These are phyloP conservation scores for Muricea muricata DNA, from an alignment of 92 coral and sea anemone genomes.

Conservation along the genomic window DNA sequence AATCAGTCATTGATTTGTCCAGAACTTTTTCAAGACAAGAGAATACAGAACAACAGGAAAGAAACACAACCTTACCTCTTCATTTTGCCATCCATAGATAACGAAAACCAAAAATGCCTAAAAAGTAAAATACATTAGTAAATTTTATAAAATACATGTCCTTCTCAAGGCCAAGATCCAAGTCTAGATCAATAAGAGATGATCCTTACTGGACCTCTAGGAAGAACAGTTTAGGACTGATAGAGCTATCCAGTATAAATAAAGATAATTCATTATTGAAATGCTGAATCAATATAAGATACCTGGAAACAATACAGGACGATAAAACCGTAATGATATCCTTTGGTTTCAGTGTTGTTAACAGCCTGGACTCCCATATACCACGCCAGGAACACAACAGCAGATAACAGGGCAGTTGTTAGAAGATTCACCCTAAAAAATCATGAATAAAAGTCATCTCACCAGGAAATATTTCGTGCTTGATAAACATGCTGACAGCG, in stretches of 20 bases:
- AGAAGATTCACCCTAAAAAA: slow-evolving; percentile 35
- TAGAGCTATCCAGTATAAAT: too few relatives aligned
- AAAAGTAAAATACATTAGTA: not conserved
- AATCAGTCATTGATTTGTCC: not conserved
- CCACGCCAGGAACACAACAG: slow-evolving; percentile 28
- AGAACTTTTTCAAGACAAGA: too few relatives aligned
- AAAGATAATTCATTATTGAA: too few relatives aligned
- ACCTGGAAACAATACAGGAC: slow-evolving; percentile 34
- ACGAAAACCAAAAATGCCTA: slow-evolving; percentile 41
- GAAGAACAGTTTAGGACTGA: too few relatives aligned
- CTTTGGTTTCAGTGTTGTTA: slow-evolving; percentile 29
- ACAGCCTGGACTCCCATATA: slow-evolving; percentile 19
- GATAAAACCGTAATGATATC: slow-evolving; percentile 41
- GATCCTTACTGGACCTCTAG: too few relatives aligned
- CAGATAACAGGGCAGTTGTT: not conserved
- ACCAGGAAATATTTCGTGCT: too few relatives aligned
- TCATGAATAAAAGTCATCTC: not conserved
- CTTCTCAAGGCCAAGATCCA: too few relatives aligned
- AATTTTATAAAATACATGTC: too few relatives aligned
- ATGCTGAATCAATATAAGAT: too few relatives aligned
- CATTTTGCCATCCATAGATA: slow-evolving; percentile 42
- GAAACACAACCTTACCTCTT: not conserved
- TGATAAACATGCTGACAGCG: too few relatives aligned
- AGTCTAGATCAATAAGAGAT: too few relatives aligned
- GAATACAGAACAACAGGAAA: too few relatives aligned